A percentile compares a stretch with the other conserved stretches of the same genome.
phyloP scores from a whole-genome alignment of 2,797 vertebrate species.

The Otus scops region DNA sequence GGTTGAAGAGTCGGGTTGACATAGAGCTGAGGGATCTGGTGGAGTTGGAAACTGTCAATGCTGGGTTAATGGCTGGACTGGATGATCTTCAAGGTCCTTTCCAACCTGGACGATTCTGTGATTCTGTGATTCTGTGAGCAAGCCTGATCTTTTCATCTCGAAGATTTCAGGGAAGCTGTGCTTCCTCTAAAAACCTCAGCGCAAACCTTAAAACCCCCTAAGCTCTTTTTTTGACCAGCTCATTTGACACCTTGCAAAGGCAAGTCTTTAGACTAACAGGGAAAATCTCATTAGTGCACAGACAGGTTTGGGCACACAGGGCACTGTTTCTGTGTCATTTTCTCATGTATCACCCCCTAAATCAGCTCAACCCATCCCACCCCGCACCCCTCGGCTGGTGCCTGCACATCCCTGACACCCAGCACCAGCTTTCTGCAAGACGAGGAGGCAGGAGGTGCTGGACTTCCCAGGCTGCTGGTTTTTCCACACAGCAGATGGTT shows the following conservation, averaged over 20 bases:
- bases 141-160: background rate
- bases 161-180: background rate
- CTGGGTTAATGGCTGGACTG: too few species aligned
- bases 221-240: background rate
- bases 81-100: too few species aligned
- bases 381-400: fast-evolving
- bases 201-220: background rate
- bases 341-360: background rate
- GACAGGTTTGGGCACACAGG: background rate
- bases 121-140: background rate
- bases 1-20: too few species aligned
- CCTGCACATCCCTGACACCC: background rate
- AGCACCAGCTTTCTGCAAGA: fast-evolving
- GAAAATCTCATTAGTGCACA: fast-evolving
- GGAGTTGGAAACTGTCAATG: too few species aligned
- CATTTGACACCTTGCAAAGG: background rate
- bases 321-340: background rate
- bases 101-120: too few species aligned
- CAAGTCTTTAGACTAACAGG: background rate
- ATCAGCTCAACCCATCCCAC: fast-evolving
- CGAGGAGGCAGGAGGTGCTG: background rate
- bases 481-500: background rate
- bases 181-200: background rate
- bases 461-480: fast-evolving
- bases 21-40: too few species aligned